Evolutionary conservation across 2,797 vertebrate species (phyloP).

Genomic region (Rachycentron canadum): DNA sequence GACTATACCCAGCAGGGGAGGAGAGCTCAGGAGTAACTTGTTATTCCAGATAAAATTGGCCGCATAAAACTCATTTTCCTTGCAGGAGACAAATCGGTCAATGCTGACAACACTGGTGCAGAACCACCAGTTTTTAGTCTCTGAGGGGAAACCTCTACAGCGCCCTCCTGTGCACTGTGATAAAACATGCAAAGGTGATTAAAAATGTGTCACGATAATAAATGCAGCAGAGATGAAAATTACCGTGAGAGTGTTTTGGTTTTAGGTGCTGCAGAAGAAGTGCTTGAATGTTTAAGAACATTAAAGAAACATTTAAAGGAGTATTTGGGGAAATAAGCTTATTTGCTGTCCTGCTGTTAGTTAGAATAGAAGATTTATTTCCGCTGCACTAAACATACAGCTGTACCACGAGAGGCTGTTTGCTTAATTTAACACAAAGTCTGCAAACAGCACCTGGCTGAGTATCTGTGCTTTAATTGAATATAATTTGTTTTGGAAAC

Average conservation of each 20-base stretch:
- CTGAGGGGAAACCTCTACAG: not conserved
- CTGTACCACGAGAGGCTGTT: not conserved
- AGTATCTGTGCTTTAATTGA: no score
- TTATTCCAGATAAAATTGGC: slow-evolving; percentile 50
- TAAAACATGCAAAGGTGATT: not conserved
- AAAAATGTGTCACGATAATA: not conserved
- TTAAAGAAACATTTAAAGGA: not conserved
- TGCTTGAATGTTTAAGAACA: not conserved
- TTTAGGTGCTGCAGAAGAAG: not conserved
- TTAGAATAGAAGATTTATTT: not conserved
- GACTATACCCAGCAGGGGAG: slow-evolving; percentile 31
- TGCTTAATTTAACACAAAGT: not conserved
- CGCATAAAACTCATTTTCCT: slow-evolving; percentile 41
- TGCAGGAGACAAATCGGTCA: slow-evolving; percentile 4
- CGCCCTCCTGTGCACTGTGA: not conserved
- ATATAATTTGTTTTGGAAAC: no score
- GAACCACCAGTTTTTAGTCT: not conserved
- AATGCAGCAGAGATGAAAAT: not conserved
- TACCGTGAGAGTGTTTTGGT: not conserved
- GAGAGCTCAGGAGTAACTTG: slow-evolving; percentile 25
- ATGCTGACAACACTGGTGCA: slow-evolving; percentile 8
- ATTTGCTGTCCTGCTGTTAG: not conserved
- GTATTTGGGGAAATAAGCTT: not conserved
- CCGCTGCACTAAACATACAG: not conserved
- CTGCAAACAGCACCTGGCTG: no score